Percentiles rank a stretch among this genome's conserved stretches.
Evolutionary conservation across 1,140 invertebrate genomes (phyloP).

Genomic region (Oscheius sp.): DNA sequence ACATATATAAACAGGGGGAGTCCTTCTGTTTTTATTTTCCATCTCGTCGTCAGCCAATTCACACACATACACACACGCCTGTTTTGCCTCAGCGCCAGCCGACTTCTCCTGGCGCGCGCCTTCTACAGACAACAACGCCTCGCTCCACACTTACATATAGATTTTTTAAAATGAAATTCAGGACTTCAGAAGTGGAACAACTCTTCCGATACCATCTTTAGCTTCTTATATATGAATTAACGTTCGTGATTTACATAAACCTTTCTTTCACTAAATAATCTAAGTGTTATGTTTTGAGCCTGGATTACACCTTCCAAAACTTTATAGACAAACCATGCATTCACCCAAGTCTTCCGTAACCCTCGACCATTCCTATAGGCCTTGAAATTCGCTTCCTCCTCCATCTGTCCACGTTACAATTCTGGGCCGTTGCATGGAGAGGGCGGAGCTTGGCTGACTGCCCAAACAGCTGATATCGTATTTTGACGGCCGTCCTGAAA

Average conservation of each 20-base stretch:
- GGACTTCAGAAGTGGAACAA: not conserved
- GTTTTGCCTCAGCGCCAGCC: not conserved
- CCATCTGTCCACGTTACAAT: not conserved
- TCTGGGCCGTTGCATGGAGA: not conserved
- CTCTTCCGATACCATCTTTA: not conserved
- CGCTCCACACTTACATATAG: not conserved
- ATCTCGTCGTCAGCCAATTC: constrained; percentile 1
- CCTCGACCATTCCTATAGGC: not conserved
- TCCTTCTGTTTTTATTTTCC: constrained; percentile 13
- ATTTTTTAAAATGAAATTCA: not conserved
- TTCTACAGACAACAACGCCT: not conserved
- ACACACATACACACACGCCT: not conserved
- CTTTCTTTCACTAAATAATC: not conserved
- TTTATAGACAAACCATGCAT: too few species aligned
- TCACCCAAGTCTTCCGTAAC: too few species aligned
- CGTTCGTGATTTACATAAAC: too few species aligned
- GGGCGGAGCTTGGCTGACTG: not conserved
- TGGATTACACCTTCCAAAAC: not conserved
- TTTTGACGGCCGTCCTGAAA: not conserved
- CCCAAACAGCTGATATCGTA: constrained; percentile 8
- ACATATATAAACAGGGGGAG: constrained; percentile 10
- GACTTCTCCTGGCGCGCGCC: not conserved
- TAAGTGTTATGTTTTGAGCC: not conserved
- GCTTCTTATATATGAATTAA: too few species aligned
- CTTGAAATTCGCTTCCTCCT: not conserved